A percentile compares a stretch with the other conserved stretches of the same genome.
These are phyloP conservation scores for Nebria ingens DNA, from an alignment of 1,140 invertebrate species.

Conservation along the genomic window DNA sequence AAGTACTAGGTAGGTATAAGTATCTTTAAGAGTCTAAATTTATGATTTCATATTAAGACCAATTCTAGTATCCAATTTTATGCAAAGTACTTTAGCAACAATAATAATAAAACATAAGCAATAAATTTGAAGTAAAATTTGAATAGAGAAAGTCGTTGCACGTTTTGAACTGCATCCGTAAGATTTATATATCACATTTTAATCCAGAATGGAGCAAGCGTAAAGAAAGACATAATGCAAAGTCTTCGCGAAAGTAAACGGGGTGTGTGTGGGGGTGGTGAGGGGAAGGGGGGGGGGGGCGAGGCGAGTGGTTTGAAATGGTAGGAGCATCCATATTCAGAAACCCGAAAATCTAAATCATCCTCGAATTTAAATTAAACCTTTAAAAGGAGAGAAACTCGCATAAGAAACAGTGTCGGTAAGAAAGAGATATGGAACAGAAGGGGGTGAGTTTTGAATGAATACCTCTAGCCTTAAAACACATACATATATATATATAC, in stretches of 20 bases:
- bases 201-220: neutral
- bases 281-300: neutral
- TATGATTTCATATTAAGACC: too few species aligned
- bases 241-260: neutral
- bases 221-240: neutral
- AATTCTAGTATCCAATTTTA: too few species aligned
- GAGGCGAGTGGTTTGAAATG: neutral
- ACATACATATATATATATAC: too few species aligned
- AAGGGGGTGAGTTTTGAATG: too few species aligned
- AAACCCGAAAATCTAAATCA: constrained; percentile 1
- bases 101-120: neutral
- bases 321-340: constrained; percentile 3
- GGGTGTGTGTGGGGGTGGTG: too few species aligned
- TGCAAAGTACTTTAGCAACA: neutral
- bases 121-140: neutral
- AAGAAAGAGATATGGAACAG: constrained; percentile 4
- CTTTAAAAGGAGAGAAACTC: neutral
- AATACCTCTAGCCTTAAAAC: too few species aligned
- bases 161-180: neutral
- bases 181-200: neutral
- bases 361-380: constrained; percentile 8
- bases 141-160: neutral
- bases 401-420: neutral
- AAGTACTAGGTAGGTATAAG: too few species aligned
- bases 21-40: too few species aligned